A percentile compares a stretch with the other conserved stretches of the same genome.
Conservation (phyloP, 1,140 invertebrate genomes). For the Solenopsis invicta region DNA sequence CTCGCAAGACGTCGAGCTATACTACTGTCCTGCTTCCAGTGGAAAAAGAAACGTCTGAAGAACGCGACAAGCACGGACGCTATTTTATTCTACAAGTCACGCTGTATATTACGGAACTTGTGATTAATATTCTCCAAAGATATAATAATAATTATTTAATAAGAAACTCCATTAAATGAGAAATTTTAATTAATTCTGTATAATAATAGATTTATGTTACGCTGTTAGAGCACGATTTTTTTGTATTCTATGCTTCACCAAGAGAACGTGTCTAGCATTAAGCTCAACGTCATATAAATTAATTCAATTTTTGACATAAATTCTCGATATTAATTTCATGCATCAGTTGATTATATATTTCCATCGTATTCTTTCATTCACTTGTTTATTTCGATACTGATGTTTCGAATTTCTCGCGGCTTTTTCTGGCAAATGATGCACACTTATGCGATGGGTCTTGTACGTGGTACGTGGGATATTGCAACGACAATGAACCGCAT, state of each 20-base stretch:
- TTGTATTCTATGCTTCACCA: background rate
- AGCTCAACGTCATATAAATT: background rate
- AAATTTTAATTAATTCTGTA: conserved; percentile 4
- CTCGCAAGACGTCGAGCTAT: conserved; percentile 36
- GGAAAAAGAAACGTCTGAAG: conserved; percentile 21
- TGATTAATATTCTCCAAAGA: conserved; percentile 42
- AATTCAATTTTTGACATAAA: background rate
- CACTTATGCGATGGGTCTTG: background rate
- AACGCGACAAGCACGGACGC: background rate
- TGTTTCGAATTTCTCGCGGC: background rate
- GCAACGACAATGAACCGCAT: background rate
- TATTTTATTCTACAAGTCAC: conserved; percentile 12
- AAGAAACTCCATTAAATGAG: background rate
- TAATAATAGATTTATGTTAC: background rate
- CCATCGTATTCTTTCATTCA: background rate
- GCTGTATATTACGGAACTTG: background rate
- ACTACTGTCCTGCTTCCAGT: background rate
- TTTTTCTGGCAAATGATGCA: conserved; percentile 16
- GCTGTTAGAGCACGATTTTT: background rate
- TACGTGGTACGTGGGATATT: background rate
- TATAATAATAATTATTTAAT: conserved; percentile 22
- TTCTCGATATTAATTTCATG: background rate
- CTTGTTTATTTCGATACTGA: background rate
- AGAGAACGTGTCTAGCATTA: background rate
- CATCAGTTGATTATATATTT: background rate